Evolutionary conservation across 1,140 invertebrate species (phyloP), one percentile per base, ranked within the genome.

Genomic region (Pomacea maculata): DNA sequence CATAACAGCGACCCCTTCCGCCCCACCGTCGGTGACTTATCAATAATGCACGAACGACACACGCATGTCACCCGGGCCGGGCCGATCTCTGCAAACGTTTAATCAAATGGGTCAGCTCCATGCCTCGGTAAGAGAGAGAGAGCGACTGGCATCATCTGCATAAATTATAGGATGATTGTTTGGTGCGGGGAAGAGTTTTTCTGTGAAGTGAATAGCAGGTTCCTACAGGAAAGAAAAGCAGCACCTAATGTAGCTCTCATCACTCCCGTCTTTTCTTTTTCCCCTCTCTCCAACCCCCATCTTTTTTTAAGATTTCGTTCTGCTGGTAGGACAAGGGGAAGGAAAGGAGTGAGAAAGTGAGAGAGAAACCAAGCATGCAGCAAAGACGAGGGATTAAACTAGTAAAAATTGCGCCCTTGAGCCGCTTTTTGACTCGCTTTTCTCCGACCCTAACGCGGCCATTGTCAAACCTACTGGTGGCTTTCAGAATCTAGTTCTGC

Each of bases 111-210:
- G 71, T 80, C 71, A 80, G 21, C 54, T 57, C 54, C 21, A 52
- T 19, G 34, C 21, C 55, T 34, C 29, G 34, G 34, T 45, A 45
- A 45, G 55, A 52, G 52, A 21, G 45, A n/a, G 34, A n/a, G 54
- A 79, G 25, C 25, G 64, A 68, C 34, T 25, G 11, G n/a, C 67
- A 63, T 80, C 71, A 80, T 75, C 79, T 64, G 79, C 79, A 80
- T 80, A 80, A 63, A 80, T 80, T 75, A 80, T 55, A 10, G 79
- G 34, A 63, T 73, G 55, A 80, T 80, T 80, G 79, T 75, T 25
- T 54, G 45, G 45, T 79, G 64, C 29, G 75, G 34, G 57, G 64
- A 64, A 63, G 65, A 25, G 21, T 29, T 63, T 25, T 34, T 61
- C 15, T 61, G 57, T 11, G 57, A 6, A 45, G 15, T 17, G 67